Conservation (phyloP, 2,888 invertebrate species). For the Morpho deidamia region DNA sequence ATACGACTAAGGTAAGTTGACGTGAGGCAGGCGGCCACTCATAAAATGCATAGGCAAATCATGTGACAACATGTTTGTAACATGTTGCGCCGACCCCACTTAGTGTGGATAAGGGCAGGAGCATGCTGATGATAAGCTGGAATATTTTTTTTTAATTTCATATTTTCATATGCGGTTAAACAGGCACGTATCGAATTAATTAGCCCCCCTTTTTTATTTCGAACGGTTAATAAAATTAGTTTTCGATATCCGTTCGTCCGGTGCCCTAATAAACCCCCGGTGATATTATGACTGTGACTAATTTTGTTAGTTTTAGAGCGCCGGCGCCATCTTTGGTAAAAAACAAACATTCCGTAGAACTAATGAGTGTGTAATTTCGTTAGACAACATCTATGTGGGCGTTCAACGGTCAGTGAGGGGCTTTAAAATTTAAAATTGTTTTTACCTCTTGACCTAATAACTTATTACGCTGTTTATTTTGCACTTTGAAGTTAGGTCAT, state of each 20-base stretch:
- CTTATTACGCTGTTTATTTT: too few relatives aligned
- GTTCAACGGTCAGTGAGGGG: slow-evolving; percentile 34
- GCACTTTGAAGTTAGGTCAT: too few relatives aligned
- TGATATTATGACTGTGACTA: slow-evolving; percentile 58
- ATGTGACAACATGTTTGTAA: too few relatives aligned
- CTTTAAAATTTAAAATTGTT: not conserved
- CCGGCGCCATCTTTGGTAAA: slow-evolving; percentile 59
- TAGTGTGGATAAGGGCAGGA: too few relatives aligned
- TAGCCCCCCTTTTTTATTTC: slow-evolving; percentile 12
- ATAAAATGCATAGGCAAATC: too few relatives aligned
- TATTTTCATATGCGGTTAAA: not conserved
- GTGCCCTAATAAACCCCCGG: slow-evolving; percentile 44
- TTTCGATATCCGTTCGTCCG: slow-evolving; percentile 36
- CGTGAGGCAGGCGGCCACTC: too few relatives aligned
- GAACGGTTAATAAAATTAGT: slow-evolving; percentile 28
- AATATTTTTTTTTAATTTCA: too few relatives aligned
- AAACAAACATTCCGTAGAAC: slow-evolving; percentile 68
- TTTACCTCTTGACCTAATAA: too few relatives aligned
- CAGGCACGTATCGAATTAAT: slow-evolving; percentile 16
- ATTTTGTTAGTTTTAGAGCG: slow-evolving; percentile 65
- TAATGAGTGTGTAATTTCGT: slow-evolving; percentile 73
- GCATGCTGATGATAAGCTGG: too few relatives aligned
- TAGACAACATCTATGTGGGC: slow-evolving; percentile 65
- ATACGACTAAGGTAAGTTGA: too few relatives aligned
- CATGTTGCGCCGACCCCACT: too few relatives aligned